Evolutionary conservation across 2,888 invertebrate genomes (phyloP).

Genomic region (Ceratothoa steindachneri): DNA sequence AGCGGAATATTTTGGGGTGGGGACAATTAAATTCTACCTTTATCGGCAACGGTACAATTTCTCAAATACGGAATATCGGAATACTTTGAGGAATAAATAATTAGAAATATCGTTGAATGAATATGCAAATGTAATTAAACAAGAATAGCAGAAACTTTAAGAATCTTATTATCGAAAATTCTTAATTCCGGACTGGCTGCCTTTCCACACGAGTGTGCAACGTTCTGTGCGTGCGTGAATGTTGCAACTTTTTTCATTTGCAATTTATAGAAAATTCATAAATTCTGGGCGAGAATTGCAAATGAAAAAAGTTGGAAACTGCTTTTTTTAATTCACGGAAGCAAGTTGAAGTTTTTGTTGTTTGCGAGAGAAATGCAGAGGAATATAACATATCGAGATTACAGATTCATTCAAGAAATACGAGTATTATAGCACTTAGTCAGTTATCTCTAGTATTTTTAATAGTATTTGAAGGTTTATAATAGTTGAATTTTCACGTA

Average conservation of each 20-base stretch:
- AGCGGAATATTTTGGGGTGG: too few species aligned
- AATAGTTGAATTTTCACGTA: too few species aligned
- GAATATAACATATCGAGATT: too few species aligned
- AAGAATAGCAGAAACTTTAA: background rate
- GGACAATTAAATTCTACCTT: background rate
- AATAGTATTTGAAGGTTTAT: too few species aligned
- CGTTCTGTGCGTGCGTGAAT: background rate
- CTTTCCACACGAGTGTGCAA: background rate
- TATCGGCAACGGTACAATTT: background rate
- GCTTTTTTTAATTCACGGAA: background rate
- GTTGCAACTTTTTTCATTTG: background rate
- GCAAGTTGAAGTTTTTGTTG: too few species aligned
- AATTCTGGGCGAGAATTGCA: background rate
- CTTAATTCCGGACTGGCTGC: background rate
- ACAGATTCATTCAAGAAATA: too few species aligned
- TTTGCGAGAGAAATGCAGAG: too few species aligned
- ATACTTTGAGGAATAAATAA: background rate
- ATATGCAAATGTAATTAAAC: background rate
- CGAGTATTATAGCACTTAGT: too few species aligned
- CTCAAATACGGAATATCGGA: background rate
- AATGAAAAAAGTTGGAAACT: background rate
- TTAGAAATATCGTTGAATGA: background rate
- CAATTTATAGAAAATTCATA: background rate
- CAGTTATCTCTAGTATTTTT: too few species aligned
- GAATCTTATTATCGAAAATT: background rate